phyloP scores from a whole-genome alignment of 2,797 vertebrate genomes.

The Sebastes jordani region DNA sequence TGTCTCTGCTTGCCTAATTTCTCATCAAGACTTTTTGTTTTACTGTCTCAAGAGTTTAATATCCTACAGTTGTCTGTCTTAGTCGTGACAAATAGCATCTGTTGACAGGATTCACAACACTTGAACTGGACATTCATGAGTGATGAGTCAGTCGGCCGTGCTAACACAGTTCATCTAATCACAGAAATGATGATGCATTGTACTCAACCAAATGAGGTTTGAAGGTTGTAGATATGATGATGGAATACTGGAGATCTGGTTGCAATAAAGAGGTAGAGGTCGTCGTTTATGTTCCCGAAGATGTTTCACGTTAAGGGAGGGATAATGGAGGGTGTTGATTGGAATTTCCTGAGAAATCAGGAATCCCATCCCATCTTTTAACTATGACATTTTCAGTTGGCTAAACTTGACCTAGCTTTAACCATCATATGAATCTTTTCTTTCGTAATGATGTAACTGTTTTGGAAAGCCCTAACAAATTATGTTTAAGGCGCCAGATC shows the following conservation, averaged over 20 bases:
- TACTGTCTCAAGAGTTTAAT: constrained; percentile 20
- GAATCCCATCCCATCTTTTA: neutral
- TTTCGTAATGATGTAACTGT: neutral
- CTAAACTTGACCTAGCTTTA: neutral
- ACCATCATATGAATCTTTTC: neutral
- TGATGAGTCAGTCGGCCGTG: constrained; percentile 4
- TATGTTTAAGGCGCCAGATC: neutral
- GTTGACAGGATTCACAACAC: constrained; percentile 16
- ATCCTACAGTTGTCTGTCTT: constrained; percentile 12
- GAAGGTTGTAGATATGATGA: constrained; percentile 11
- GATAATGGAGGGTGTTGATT: neutral
- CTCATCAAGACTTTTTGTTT: constrained; percentile 25
- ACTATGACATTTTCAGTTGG: neutral
- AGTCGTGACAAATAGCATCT: constrained; percentile 38
- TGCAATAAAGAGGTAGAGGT: neutral
- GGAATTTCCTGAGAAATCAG: neutral
- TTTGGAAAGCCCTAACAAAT: neutral
- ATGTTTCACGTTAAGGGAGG: constrained; percentile 1
- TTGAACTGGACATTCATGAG: constrained; percentile 23
- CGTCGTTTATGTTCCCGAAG: neutral
- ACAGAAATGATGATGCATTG: constrained; percentile 18
- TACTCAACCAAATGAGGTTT: constrained; percentile 1
- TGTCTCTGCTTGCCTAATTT: constrained; percentile 18
- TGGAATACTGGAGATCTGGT: constrained; percentile 10
- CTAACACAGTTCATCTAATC: constrained; percentile 3